Base-by-base conservation (phyloP, 2,797 vertebrate species). In the Denticeps clupeoides region DNA sequence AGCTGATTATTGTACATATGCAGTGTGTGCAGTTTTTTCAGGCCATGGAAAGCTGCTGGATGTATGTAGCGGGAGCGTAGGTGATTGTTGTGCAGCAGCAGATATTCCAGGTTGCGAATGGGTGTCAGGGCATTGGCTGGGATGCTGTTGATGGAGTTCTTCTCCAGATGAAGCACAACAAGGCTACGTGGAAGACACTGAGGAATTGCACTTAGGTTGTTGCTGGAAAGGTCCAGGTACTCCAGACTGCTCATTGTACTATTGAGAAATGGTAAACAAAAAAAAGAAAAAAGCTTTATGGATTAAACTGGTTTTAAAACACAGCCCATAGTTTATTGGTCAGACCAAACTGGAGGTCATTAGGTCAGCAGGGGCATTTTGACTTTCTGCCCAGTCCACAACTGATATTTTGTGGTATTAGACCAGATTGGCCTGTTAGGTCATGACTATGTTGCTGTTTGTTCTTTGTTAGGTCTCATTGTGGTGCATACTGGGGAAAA, bases 1-100 rank as follows among this genome's bases (percentile, higher is more conserved):
- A 99, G 80, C 37, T 85, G 70, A 47, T 99, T 99, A 77, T 95
- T 96, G 82, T 99, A 93, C 73, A 99, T 80, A 60, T 99, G 93
- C 47, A 98, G 81, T 0, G 95, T 99, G 74, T 99, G 95, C 37
- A 99, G 77, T 59, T 90, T 87, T 78, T 97, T 97, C 62, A 98
- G 78, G 29, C 93, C 91, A n/a, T 88, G 85, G 76, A 99, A 97
- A 43, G 93, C 90, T 24, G 65, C 44, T 0, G 84, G 86, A 61
- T 97, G 87, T 66, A 99, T 96, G 56, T 85, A 85, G 2, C 81
- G 79, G 0, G 91, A 90, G 31, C 79, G 89, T 28, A 99, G 74
- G 54, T 83, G 86, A 79, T 99, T 99, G 64, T 95, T 93, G 65
- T 99, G 93, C n/a, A 99, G 82, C 4, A 99, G 81, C 58, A 99